Percentiles rank a stretch among this genome's conserved stretches.
Evolutionary conservation across 2,113 vertebrate species (phyloP).

Genomic region (Pterocles orientalis): DNA sequence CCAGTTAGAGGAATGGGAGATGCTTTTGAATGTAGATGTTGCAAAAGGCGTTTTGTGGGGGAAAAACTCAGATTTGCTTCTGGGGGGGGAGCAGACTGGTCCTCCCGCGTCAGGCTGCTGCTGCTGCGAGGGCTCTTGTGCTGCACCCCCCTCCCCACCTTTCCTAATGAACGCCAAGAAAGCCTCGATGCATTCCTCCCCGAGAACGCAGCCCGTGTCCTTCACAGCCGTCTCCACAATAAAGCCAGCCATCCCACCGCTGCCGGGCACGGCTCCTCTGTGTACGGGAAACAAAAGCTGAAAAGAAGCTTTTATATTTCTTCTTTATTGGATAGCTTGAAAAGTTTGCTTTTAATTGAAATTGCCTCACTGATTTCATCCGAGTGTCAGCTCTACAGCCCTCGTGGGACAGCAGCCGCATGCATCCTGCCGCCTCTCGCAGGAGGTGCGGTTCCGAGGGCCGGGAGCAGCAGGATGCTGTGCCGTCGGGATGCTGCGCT

Average conservation of each 20-base stretch:
- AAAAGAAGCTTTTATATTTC: conserved; percentile 21
- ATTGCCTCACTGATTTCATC: conserved; percentile 19
- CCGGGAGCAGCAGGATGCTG: accelerated
- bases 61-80: background rate
- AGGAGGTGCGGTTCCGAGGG: accelerated
- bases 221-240: conserved; percentile 30
- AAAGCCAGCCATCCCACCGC: conserved; percentile 37
- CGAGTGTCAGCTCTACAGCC: background rate
- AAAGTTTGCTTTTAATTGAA: conserved; percentile 50
- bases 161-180: conserved; percentile 62
- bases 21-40: background rate
- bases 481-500: accelerated
- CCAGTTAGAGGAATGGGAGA: background rate
- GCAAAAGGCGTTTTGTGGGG: background rate
- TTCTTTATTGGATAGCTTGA: conserved; percentile 47
- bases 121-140: background rate
- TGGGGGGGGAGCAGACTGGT: background rate
- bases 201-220: background rate
- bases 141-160: conserved; percentile 39
- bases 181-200: conserved; percentile 16
- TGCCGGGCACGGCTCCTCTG: conserved; percentile 38
- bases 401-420: background rate
- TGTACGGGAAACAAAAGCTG: conserved; percentile 39
- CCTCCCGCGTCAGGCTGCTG: conserved; percentile 1
- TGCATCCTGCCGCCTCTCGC: background rate